A percentile compares a stretch with the other conserved stretches of the same genome.
Evolutionary conservation across 2,888 invertebrate species (phyloP).

Genomic region (Mesorhabditis spiculigera): DNA sequence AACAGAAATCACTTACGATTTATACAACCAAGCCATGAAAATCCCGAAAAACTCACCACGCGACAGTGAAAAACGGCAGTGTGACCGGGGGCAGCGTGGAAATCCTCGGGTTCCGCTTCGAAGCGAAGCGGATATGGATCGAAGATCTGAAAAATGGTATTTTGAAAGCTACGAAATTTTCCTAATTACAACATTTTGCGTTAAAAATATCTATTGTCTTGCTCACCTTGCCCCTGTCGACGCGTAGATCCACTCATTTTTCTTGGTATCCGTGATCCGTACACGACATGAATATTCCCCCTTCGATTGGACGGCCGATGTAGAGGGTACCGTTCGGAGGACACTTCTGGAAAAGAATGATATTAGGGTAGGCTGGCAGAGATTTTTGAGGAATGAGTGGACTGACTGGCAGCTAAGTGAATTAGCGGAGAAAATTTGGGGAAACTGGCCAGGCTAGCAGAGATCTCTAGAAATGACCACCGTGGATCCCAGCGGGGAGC

Average conservation of each 20-base stretch:
- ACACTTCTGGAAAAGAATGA: not conserved
- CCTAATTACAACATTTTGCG: no score
- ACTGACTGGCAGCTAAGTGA: no score
- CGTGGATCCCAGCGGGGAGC: no score
- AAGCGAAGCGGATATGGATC: not conserved
- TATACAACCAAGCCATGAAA: no score
- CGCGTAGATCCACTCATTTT: not conserved
- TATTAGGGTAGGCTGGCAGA: no score
- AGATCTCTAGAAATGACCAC: no score
- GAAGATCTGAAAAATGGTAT: not conserved
- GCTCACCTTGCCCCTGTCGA: not conserved
- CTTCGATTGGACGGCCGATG: not conserved
- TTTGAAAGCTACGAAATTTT: no score
- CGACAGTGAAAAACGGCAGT: not conserved
- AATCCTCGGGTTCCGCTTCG: constrained; percentile 2
- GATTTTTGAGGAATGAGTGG: no score
- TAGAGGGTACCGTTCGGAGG: not conserved
- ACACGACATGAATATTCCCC: not conserved
- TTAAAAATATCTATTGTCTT: no score
- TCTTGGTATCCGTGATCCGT: not conserved
- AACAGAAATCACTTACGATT: no score
- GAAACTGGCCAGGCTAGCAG: no score
- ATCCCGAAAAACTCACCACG: not conserved
- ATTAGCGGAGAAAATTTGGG: no score
- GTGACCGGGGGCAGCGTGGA: not conserved